phyloP scores from a whole-genome alignment of 2,113 vertebrate species.

The Coreoperca whiteheadi region DNA sequence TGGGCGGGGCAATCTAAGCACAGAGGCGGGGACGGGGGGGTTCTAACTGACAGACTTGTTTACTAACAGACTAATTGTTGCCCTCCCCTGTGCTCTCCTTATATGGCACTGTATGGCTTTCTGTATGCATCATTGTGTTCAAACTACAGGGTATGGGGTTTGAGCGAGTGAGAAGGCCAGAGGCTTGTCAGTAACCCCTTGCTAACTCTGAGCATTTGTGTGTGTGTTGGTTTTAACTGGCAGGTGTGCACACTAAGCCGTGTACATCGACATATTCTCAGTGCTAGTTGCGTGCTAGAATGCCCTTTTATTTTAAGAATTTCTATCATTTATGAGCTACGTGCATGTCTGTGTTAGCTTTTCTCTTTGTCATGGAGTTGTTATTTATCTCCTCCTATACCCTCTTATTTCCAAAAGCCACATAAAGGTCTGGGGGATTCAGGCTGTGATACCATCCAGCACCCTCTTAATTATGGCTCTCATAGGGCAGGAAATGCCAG shows the following conservation, averaged over 20 bases:
- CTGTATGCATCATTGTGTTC: constrained; percentile 53
- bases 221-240: constrained; percentile 18
- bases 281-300: constrained; percentile 34
- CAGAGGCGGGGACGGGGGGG: constrained; percentile 58
- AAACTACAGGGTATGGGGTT: constrained; percentile 49
- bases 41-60: constrained; percentile 75
- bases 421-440: constrained; percentile 71
- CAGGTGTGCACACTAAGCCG: constrained; percentile 47
- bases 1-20: constrained; percentile 68
- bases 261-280: constrained; percentile 29
- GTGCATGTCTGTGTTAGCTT: constrained; percentile 49
- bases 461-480: constrained; percentile 77
- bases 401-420: constrained; percentile 65
- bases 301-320: constrained; percentile 45
- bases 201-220: constrained; percentile 17
- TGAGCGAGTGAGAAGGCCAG: constrained; percentile 32
- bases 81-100: constrained; percentile 67
- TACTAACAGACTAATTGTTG: constrained; percentile 78
- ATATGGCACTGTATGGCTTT: constrained; percentile 58
- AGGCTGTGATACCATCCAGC: constrained; percentile 64
- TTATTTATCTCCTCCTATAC: constrained; percentile 49
- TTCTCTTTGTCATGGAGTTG: constrained; percentile 51
- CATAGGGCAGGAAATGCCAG: constrained; percentile 76
- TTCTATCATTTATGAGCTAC: constrained; percentile 49
- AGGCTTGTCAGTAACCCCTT: constrained; percentile 36